Evolutionary conservation across 1,140 invertebrate genomes (phyloP).

Genomic region (Zaprionus inermis): DNA sequence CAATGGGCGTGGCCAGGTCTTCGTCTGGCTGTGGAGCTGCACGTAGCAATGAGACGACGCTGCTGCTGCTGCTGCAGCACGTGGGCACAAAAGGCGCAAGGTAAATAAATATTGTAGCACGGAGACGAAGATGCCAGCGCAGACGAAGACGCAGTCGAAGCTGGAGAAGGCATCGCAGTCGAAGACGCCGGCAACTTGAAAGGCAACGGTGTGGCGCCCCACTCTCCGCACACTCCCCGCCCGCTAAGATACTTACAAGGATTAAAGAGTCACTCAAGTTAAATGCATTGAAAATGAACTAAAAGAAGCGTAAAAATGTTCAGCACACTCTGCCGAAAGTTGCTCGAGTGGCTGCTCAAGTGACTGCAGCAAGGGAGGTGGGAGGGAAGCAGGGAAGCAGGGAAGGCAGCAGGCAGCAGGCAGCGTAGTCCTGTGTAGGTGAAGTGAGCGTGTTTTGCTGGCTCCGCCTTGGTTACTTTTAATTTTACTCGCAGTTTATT

Average conservation of each 20-base stretch:
- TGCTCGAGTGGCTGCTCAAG: constrained; percentile 37
- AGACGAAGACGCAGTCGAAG: constrained; percentile 25
- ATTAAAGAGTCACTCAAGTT: constrained; percentile 84
- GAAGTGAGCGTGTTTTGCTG: constrained; percentile 36
- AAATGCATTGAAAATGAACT: constrained; percentile 83
- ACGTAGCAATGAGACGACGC: constrained; percentile 12
- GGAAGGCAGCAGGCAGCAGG: background rate
- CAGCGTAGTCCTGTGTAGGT: constrained; percentile 41
- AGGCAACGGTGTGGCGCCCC: constrained; percentile 19
- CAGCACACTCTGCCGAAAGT: constrained; percentile 69
- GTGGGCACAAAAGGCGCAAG: constrained; percentile 82
- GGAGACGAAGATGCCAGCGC: constrained; percentile 36
- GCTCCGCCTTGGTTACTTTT: constrained; percentile 68
- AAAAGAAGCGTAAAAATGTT: constrained; percentile 82
- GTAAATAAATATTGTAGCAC: constrained; percentile 80
- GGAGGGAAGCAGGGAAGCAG: background rate
- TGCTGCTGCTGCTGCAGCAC: constrained; percentile 63
- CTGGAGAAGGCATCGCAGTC: constrained; percentile 12
- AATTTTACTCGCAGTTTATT: constrained; percentile 81
- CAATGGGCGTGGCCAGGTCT: constrained; percentile 15
- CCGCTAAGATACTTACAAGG: constrained; percentile 80
- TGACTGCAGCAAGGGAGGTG: background rate
- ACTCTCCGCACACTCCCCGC: constrained; percentile 6
- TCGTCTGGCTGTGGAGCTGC: constrained; percentile 2
- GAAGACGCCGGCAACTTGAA: constrained; percentile 29